A percentile compares a stretch with the other conserved stretches of the same genome.
Evolutionary conservation across 2,797 vertebrate genomes (phyloP).

Genomic region (Balearica regulorum): DNA sequence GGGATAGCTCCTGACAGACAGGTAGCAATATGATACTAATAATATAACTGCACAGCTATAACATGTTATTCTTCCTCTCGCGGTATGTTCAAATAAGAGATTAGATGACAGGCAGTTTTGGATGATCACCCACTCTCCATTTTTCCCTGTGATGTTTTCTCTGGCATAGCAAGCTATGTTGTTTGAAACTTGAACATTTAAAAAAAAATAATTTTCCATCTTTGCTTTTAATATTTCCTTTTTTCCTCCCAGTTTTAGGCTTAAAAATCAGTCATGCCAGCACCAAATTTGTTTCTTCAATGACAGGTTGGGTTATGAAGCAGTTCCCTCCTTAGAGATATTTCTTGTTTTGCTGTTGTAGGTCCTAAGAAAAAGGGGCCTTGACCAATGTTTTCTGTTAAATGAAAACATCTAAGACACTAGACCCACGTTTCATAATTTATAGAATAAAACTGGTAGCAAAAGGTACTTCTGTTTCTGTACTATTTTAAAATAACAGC

Average conservation of each 20-base stretch:
- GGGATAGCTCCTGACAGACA: neutral
- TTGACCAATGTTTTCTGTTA: neutral
- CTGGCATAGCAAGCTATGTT: neutral
- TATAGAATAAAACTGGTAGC: neutral
- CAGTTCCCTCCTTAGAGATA: neutral
- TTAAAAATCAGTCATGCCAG: neutral
- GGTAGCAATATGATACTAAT: neutral
- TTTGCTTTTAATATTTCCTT: neutral
- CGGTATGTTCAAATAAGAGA: neutral
- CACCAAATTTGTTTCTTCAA: neutral
- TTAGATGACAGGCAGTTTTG: neutral
- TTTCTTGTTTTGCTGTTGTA: neutral
- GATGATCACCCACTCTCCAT: neutral
- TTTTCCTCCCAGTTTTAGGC: accelerated
- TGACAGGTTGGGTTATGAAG: neutral
- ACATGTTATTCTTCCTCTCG: neutral
- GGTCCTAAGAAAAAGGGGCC: neutral
- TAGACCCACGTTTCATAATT: neutral
- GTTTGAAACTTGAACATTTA: neutral
- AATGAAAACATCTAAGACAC: neutral
- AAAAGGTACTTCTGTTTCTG: neutral
- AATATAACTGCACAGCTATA: neutral
- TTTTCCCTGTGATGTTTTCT: neutral
- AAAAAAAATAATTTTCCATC: neutral
- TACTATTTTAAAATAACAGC: neutral